Percentiles rank a stretch among this genome's conserved stretches.
phyloP scores from a whole-genome alignment of 2,113 vertebrate genomes.

The Gavia stellata region DNA sequence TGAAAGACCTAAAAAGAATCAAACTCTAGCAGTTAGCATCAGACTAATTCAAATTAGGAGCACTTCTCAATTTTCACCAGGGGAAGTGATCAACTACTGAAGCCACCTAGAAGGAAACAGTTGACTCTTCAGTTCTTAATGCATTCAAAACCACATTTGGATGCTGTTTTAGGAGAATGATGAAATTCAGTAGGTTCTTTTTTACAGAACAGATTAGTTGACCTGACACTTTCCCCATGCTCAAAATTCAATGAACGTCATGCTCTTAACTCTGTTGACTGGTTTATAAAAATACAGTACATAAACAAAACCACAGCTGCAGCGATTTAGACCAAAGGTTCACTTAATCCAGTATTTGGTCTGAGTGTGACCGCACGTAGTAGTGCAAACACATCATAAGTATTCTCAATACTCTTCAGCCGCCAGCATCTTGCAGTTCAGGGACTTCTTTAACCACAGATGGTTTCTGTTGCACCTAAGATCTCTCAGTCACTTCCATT shows the following conservation, averaged over 20 bases:
- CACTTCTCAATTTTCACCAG: neutral
- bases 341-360: neutral
- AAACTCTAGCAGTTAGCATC: neutral
- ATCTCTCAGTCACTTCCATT: neutral
- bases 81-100: neutral
- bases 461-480: neutral
- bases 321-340: neutral
- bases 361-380: neutral
- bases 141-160: neutral
- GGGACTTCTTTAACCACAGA: neutral
- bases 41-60: neutral
- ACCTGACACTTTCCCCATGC: neutral
- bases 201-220: neutral
- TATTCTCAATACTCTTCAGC: neutral
- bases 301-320: neutral
- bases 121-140: neutral
- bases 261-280: neutral
- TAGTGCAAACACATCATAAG: neutral
- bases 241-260: neutral
- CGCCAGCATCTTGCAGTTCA: neutral
- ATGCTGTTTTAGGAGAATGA: neutral
- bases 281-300: neutral
- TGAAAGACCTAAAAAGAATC: neutral
- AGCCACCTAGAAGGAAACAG: neutral
- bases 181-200: neutral